phyloP scores from a whole-genome alignment of 35 echinoderm and acorn worm genomes.

The Heliocidaris tuberculata region DNA sequence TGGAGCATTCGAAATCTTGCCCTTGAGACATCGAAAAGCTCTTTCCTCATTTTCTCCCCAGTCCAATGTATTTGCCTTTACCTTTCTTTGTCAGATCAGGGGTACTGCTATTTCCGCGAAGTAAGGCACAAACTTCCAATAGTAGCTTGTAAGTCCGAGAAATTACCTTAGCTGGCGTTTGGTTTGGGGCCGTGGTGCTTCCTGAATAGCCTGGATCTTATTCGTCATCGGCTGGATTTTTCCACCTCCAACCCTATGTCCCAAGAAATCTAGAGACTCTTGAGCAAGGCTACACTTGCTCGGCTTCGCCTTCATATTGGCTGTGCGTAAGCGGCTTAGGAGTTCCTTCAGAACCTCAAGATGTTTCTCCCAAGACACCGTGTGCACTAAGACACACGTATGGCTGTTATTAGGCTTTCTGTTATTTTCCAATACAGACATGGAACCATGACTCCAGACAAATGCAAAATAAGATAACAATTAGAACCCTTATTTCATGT shows the following conservation, averaged over 20 bases:
- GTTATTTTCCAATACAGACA: no score
- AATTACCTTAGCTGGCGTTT: conserved; percentile 59
- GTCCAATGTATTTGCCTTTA: conserved; percentile 29
- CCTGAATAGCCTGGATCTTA: conserved; percentile 29
- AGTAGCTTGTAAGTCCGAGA: conserved; percentile 53
- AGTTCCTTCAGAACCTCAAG: no score
- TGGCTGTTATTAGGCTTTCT: no score
- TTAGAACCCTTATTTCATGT: no score
- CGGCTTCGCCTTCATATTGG: no score
- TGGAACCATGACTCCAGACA: no score
- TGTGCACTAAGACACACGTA: no score
- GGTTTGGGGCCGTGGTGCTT: conserved; percentile 33
- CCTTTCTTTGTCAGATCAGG: conserved; percentile 64
- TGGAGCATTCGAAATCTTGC: not conserved
- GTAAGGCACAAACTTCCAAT: conserved; percentile 74
- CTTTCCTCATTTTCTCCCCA: conserved; percentile 27
- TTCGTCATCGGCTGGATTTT: conserved; percentile 37
- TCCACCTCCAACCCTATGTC: conserved; percentile 58
- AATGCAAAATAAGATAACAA: no score
- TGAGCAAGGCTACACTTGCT: conserved; percentile 59
- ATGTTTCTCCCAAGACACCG: no score
- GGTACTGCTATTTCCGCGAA: conserved; percentile 59
- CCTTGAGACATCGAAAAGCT: conserved; percentile 41
- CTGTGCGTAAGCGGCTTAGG: no score
- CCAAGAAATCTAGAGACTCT: conserved; percentile 57